A percentile compares a stretch with the other conserved stretches of the same genome.
Evolutionary conservation across 2,113 vertebrate genomes (phyloP).

Genomic region (Tenebrosternarchus preto): DNA sequence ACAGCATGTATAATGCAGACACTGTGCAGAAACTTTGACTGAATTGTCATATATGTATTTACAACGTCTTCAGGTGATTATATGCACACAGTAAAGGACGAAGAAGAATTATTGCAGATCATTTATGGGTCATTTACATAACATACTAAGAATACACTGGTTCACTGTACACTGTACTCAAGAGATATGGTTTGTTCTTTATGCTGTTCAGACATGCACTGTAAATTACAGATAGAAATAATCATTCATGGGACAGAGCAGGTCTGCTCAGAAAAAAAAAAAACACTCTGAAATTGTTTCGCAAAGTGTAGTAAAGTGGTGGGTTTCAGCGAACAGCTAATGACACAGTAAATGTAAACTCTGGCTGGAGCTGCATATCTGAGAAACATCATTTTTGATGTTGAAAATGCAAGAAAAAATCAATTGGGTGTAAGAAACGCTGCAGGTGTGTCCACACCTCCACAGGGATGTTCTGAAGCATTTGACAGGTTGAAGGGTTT

Average conservation of each 20-base stretch:
- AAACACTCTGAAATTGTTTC: background rate
- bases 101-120: conserved; percentile 41
- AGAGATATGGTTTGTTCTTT: conserved; percentile 8
- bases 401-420: too few species aligned
- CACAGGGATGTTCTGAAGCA: conserved; percentile 47
- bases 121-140: conserved; percentile 61
- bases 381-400: too few species aligned
- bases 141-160: conserved; percentile 51
- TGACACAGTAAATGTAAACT: background rate
- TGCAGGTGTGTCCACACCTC: background rate
- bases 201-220: conserved; percentile 22
- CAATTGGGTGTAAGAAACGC: background rate
- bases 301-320: conserved; percentile 11
- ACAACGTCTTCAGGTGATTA: background rate
- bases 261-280: conserved; percentile 37
- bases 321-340: conserved; percentile 3
- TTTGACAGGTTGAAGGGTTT: conserved; percentile 57
- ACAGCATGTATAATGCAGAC: too few species aligned
- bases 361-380: too few species aligned
- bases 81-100: conserved; percentile 26
- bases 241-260: conserved; percentile 30
- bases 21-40: too few species aligned
- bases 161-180: conserved; percentile 42
- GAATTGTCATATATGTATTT: background rate
- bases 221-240: conserved; percentile 30